Percentiles rank a stretch among this genome's conserved stretches.
Conservation (phyloP, 2,113 vertebrate species). For the Salvelinus namaycush region DNA sequence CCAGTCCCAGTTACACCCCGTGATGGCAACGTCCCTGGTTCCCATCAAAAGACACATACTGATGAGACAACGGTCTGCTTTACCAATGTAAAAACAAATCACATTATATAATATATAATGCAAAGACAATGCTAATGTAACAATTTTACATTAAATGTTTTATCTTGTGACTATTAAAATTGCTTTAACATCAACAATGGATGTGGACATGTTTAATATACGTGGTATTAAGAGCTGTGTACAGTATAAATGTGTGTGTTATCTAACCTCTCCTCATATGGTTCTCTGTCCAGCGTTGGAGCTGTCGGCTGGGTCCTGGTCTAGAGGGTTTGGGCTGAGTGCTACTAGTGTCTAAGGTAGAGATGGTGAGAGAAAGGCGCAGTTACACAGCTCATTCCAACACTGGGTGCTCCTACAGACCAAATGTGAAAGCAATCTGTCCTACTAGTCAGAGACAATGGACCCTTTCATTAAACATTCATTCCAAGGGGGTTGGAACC, state of each 20-base stretch:
- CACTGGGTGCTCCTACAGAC: not conserved
- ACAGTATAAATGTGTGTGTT: not conserved
- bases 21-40: conserved; percentile 74
- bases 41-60: conserved; percentile 80
- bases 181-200: not conserved
- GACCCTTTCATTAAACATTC: too few species aligned
- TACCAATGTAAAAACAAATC: not conserved
- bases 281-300: conserved; percentile 84
- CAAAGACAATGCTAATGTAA: not conserved
- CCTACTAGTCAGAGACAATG: too few species aligned
- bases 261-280: conserved; percentile 80
- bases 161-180: not conserved
- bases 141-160: not conserved
- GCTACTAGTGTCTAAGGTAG: conserved; percentile 83
- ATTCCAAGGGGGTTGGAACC: too few species aligned
- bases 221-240: not conserved
- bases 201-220: not conserved
- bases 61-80: conserved; percentile 34
- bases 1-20: conserved; percentile 43
- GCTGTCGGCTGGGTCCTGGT: conserved; percentile 82
- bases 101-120: not conserved
- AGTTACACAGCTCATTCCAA: not conserved
- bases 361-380: not conserved
- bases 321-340: conserved; percentile 81
- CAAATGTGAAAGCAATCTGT: not conserved